Conservation (phyloP, 2,113 vertebrate genomes). For the Odontophorus gujanensis region DNA sequence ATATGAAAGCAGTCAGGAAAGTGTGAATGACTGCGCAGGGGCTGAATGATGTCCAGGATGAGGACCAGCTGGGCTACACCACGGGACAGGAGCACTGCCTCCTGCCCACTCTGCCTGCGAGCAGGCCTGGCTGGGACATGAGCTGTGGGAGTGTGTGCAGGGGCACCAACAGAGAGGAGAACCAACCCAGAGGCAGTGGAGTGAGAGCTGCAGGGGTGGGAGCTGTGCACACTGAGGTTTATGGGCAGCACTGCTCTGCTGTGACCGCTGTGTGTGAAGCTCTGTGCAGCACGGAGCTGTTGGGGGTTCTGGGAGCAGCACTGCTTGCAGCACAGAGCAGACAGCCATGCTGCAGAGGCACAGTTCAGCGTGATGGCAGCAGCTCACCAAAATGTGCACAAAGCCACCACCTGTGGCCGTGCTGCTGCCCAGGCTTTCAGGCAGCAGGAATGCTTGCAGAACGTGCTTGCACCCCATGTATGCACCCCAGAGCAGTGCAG, state of each 20-base stretch:
- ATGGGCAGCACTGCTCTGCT: background rate
- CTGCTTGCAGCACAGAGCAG: rapidly evolving
- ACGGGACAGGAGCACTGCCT: no score
- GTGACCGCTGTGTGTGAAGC: no score
- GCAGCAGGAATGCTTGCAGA: no score
- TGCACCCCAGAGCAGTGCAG: background rate
- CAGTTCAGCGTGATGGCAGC: background rate
- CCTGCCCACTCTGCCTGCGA: no score
- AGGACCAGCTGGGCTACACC: no score
- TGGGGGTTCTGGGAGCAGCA: background rate
- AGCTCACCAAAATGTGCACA: background rate
- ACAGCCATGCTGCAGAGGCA: no score
- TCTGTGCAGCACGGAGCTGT: rapidly evolving
- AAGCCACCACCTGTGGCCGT: rapidly evolving
- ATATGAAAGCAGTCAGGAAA: background rate
- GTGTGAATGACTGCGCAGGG: no score
- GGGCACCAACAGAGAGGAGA: background rate
- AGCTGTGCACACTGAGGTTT: background rate
- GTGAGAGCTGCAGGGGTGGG: background rate
- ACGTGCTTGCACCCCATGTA: rapidly evolving
- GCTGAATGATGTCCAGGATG: no score
- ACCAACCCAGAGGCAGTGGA: rapidly evolving
- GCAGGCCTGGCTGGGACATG: no score
- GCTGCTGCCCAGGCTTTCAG: background rate
- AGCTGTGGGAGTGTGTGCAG: no score